Base-by-base conservation (phyloP, 2,797 vertebrate species). In the Ibycter americanus region DNA sequence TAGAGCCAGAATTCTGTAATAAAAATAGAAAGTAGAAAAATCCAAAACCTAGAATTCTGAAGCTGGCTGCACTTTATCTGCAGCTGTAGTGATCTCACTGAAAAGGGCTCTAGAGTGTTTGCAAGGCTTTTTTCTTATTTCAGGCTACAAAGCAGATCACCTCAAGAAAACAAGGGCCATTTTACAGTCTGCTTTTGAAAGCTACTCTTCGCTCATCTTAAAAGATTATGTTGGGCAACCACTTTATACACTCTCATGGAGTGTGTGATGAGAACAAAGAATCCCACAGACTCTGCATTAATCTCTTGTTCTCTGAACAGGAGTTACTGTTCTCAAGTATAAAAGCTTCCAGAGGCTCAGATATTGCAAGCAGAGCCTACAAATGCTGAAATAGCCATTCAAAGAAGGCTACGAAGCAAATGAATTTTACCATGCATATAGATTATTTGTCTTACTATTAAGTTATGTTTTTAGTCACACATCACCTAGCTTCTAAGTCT, bases 21-120 rank as follows among this genome's bases (percentile, higher is more conserved):
- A 70, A 80, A 87, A 96, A 54, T 6, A 92, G 61, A 52, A 93
- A 67, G 58, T 1, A 91, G n/a, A 89, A 96, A 96, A 94, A 73
- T 54, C 36, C 55, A 51, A 65, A 83, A 1, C 13, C 52, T 49
- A 72, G 55, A 77, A 70, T 56, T 80, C 63, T 85, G 52, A 91
- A 86, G 61, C 55, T 94, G 55, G 56, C 51, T 93, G 47, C 42
- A 59, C n/a, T 89, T 77, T 10, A 59, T 0, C 0, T 25, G 38
- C 76, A 83, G 55, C 82, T 80, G 65, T 31, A 85, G 56, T 36
- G 36, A 68, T 38, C 36, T 89, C 49, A 74, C 36, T 74, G 68
- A 32, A 89, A 85, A 89, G 59, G 26, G 31, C 63, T 31, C 44
- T 34, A 11, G 11, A 80, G 56, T 9, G 12, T 42, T 54, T 49